phyloP scores from a whole-genome alignment of 2,888 invertebrate species.

The Drosophila anomelani region DNA sequence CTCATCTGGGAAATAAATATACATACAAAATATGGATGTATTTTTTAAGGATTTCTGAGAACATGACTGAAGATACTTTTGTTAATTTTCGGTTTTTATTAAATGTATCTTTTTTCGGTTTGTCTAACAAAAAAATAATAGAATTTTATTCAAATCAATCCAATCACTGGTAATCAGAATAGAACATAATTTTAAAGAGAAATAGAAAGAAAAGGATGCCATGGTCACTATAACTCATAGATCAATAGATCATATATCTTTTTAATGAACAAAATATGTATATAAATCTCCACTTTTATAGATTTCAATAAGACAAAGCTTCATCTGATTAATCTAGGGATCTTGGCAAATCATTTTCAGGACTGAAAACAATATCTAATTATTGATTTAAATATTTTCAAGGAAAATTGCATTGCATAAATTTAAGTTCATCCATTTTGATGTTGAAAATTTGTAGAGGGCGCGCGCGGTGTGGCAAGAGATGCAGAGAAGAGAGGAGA shows the following conservation, averaged over 20 bases:
- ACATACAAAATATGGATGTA: too few species aligned
- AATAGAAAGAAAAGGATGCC: too few species aligned
- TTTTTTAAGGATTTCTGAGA: neutral
- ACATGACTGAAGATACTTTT: neutral
- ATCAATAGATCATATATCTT: neutral
- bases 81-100: neutral
- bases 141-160: neutral
- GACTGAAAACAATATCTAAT: neutral
- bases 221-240: too few species aligned
- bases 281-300: neutral
- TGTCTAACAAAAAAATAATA: too few species aligned
- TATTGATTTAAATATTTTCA: neutral
- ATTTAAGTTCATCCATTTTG: slow-evolving; percentile 3
- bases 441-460: slow-evolving; percentile 3
- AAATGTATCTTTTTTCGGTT: neutral
- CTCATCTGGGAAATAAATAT: too few species aligned
- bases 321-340: neutral
- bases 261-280: neutral
- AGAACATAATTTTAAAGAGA: too few species aligned
- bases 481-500: slow-evolving; percentile 18
- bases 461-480: neutral
- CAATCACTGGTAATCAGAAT: too few species aligned
- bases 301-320: neutral
- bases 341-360: neutral
- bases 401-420: slow-evolving; percentile 3